A percentile compares a stretch with the other conserved stretches of the same genome.
These are phyloP conservation scores for Muntiacus reevesi DNA, from an alignment of 2,113 vertebrate genomes.

Conservation along the genomic window DNA sequence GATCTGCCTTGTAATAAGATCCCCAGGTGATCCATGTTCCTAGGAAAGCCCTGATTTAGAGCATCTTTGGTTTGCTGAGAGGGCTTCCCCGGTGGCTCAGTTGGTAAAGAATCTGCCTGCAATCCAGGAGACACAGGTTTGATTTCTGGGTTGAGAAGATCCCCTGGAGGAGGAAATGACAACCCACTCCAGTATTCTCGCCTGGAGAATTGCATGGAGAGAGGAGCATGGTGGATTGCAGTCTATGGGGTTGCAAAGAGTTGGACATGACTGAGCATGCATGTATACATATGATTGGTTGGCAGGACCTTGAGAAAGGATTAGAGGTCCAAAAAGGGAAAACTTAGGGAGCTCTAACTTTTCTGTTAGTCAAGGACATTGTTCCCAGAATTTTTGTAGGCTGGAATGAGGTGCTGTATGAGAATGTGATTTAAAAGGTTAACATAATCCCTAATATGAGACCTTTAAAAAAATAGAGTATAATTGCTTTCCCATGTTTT, in stretches of 20 bases:
- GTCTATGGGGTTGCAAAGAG: neutral
- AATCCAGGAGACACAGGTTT: neutral
- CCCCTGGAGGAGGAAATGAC: neutral
- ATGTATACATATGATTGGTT: accelerated
- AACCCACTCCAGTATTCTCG: neutral
- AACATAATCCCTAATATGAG: neutral
- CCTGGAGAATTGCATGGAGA: neutral
- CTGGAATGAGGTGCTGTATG: neutral
- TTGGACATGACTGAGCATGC: neutral
- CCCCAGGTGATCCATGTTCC: neutral
- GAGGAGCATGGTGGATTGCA: neutral
- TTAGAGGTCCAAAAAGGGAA: neutral
- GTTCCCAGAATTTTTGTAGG: neutral
- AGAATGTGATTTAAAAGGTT: neutral
- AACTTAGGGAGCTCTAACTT: neutral
- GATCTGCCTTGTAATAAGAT: neutral
- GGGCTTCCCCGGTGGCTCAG: neutral
- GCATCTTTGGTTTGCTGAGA: too few species aligned
- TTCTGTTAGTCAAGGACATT: neutral
- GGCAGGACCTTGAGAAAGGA: neutral
- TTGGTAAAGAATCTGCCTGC: neutral
- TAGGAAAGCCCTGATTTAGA: neutral
- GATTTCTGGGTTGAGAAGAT: neutral
- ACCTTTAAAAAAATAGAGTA: neutral
- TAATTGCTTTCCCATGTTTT: neutral